Base-by-base conservation (phyloP, 2,888 invertebrate species). In the Andrena marginata region DNA sequence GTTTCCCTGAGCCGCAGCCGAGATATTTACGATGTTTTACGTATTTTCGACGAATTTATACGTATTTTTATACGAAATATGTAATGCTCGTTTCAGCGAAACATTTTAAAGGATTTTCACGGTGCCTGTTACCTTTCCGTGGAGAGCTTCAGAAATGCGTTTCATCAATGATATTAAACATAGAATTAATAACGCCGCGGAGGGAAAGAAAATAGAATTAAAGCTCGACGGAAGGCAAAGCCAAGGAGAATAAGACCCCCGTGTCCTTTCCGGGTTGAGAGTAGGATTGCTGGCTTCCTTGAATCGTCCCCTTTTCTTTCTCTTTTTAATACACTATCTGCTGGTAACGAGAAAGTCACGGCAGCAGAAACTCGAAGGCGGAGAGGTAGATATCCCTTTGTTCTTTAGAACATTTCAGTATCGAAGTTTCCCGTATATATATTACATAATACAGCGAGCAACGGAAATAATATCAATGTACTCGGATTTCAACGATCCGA, bases 201-300 rank as follows among this genome's bases (percentile, higher is more conserved):
- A 48, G 49, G 60, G 20, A 49, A 71, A 2, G 20, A 26, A 42
- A 65, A 60, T 56, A 54, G 20, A 54, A 54, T 54, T 23, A 67
- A 72, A 59, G 33, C 26, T 56, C 20, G 23, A 29, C 60, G 20
- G 23, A 29, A 54, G 54, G n/a, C 65, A 8, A 51, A 26, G 42
- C n/a, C n/a, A 16, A 35, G 20, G n/a, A 54, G 51, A 31, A 42
- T 26, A 26, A 51, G 49, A 35, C 42, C 7, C 10, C 16, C 13
- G 42, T n/a, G 49, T 51, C 33, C 42, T 51, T 48, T 62, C 13
- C 59, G 49, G 59, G 59, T 62, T 48, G 33, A 48, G 74, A 64
- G 42, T 74, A 64, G 49, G 54, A 75, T 60, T 74, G 74, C 49
- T n/a, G 56, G 35, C 23, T 49, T 33, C 54, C 68, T 56, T 35